Conservation (phyloP, 2,888 invertebrate species). For the Cheilosia scutellata region DNA sequence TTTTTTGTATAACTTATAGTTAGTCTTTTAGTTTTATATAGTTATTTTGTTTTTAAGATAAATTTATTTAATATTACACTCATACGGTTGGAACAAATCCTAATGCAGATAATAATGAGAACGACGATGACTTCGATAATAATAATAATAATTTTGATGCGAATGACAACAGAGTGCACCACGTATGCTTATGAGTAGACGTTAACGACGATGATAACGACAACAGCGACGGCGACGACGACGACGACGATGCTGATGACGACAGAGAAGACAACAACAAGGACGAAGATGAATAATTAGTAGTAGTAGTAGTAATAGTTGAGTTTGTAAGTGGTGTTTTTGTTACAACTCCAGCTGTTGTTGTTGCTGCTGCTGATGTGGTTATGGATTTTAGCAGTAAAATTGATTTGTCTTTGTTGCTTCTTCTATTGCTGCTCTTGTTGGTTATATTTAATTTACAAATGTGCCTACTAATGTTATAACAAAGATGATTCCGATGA, state of each 20-base stretch:
- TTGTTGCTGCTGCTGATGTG: slow-evolving; percentile 35
- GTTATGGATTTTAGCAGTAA: slow-evolving; percentile 10
- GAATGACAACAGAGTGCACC: slow-evolving; percentile 45
- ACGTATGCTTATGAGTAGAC: slow-evolving; percentile 39
- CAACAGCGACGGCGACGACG: slow-evolving; percentile 9
- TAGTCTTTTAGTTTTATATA: slow-evolving; percentile 7
- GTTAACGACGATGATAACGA: slow-evolving; percentile 33
- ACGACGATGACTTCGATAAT: slow-evolving; percentile 30
- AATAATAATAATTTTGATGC: slow-evolving; percentile 49
- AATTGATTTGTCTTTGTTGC: slow-evolving; percentile 26
- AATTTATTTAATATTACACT: slow-evolving; percentile 32
- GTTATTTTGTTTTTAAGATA: slow-evolving; percentile 20
- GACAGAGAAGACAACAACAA: slow-evolving; percentile 5
- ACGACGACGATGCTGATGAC: not conserved
- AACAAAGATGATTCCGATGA: slow-evolving; percentile 20
- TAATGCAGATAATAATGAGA: slow-evolving; percentile 18
- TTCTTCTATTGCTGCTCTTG: slow-evolving; percentile 30
- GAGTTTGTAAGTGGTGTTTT: slow-evolving; percentile 72
- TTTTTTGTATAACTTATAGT: slow-evolving; percentile 1
- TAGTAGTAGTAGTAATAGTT: slow-evolving; percentile 8
- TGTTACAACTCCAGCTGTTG: slow-evolving; percentile 27
- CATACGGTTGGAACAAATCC: slow-evolving; percentile 45
- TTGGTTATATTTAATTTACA: slow-evolving; percentile 7
- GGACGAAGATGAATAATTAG: slow-evolving; percentile 4
- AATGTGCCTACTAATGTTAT: slow-evolving; percentile 6